A percentile compares a stretch with the other conserved stretches of the same genome.
Conservation (phyloP, 1,140 invertebrate genomes). For the Copidosoma floridanum region DNA sequence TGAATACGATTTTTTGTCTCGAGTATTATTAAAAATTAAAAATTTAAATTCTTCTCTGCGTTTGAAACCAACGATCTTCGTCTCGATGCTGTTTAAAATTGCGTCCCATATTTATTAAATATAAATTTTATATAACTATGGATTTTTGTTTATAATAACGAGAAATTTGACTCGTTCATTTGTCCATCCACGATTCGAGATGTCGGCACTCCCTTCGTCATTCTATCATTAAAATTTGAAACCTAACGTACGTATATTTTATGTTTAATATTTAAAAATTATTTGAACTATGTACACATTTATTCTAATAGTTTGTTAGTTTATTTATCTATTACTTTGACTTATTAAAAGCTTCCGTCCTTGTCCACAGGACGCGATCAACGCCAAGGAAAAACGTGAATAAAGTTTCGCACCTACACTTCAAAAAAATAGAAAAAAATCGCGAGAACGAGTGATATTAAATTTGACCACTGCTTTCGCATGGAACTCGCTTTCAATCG, state of each 20-base stretch:
- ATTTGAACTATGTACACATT: not conserved
- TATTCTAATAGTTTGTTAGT: not conserved
- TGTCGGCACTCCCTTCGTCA: not conserved
- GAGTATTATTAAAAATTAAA: no score
- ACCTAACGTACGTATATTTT: not conserved
- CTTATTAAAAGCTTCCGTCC: not conserved
- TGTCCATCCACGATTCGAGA: not conserved
- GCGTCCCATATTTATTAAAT: constrained; percentile 12
- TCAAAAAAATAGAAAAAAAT: no score
- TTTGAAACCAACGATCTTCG: not conserved
- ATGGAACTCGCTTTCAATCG: no score
- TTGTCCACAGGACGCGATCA: not conserved
- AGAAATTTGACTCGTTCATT: not conserved
- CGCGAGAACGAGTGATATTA: no score
- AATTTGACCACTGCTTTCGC: no score
- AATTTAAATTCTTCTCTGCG: no score
- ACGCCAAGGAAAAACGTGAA: not conserved
- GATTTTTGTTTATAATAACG: constrained; percentile 8
- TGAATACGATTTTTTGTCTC: no score
- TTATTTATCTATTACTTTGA: not conserved
- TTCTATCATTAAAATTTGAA: not conserved
- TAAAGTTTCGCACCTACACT: no score
- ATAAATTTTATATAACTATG: constrained; percentile 8
- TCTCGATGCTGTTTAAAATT: constrained; percentile 11
- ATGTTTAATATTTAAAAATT: not conserved